Evolutionary conservation across 2,888 invertebrate species (phyloP).

Genomic region (Phyllotreta striolata): DNA sequence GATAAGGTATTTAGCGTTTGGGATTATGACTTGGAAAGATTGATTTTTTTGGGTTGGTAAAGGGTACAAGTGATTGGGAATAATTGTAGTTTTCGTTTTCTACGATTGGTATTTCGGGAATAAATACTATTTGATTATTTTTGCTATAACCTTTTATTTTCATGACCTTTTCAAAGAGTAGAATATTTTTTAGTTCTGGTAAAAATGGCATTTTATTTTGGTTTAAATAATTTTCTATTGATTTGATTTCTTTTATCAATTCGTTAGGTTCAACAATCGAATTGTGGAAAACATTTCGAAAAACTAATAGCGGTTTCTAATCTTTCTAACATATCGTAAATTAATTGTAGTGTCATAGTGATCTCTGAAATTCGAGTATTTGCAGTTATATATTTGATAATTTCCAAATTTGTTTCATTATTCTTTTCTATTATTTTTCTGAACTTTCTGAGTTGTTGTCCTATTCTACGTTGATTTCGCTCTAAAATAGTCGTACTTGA

Average conservation of each 20-base stretch:
- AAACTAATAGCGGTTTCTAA: background rate
- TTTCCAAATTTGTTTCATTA: conserved; percentile 1
- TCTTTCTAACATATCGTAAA: conserved; percentile 4
- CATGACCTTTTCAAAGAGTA: conserved; percentile 1
- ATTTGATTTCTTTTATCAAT: background rate
- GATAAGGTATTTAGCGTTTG: background rate
- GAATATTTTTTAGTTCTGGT: no score
- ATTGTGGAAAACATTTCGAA: background rate
- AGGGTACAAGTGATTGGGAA: background rate
- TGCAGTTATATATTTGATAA: background rate
- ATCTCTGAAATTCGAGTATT: background rate
- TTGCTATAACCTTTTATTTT: background rate
- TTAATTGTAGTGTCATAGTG: background rate
- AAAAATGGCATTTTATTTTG: background rate
- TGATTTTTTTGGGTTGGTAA: background rate
- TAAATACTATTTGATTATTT: conserved; percentile 3
- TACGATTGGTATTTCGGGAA: background rate
- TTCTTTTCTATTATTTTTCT: background rate
- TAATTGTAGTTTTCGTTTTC: conserved; percentile 1
- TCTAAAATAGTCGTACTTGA: no score
- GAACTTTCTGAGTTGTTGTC: no score
- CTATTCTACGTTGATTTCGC: no score
- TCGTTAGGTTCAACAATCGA: background rate
- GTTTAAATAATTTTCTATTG: background rate
- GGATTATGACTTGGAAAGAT: background rate